These are phyloP conservation scores for Nycticryphes semicollaris DNA, from an alignment of 2,113 vertebrate species.

Conservation along the genomic window DNA sequence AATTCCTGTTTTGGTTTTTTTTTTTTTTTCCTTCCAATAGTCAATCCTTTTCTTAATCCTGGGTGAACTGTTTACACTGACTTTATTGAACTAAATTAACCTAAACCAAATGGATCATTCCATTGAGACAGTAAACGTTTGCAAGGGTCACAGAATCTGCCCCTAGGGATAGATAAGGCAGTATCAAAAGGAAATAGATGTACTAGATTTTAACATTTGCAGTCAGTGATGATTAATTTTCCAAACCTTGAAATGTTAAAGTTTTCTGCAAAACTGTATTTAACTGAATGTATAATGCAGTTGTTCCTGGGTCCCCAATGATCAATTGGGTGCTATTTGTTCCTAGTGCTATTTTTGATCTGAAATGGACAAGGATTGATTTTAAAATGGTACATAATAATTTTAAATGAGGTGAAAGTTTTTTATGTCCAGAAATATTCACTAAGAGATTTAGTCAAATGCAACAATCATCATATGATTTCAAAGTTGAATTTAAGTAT, in stretches of 20 bases:
- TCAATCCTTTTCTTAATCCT: not conserved
- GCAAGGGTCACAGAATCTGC: not conserved
- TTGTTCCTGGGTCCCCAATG: not conserved
- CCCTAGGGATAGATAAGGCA: not conserved
- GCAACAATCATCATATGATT: not conserved
- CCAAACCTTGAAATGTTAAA: not conserved
- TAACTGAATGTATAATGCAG: not conserved
- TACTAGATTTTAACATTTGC: not conserved
- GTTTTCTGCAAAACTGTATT: not conserved
- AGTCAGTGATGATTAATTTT: not conserved
- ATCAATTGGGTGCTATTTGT: not conserved
- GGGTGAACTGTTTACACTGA: not conserved
- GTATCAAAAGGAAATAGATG: not conserved
- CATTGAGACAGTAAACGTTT: not conserved
- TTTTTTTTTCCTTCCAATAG: rapidly evolving
- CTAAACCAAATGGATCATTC: not conserved
- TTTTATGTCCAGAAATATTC: not conserved
- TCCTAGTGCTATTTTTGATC: not conserved
- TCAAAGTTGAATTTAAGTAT: not conserved
- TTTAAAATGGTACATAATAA: not conserved
- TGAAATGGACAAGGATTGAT: not conserved
- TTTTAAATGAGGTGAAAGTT: not conserved
- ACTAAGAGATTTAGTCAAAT: not conserved
- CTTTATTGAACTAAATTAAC: not conserved
- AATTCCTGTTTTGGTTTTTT: not conserved